Percentiles rank a stretch among this genome's conserved stretches.
Conservation (phyloP, 2,797 vertebrate species). For the Serranus cabrilla region DNA sequence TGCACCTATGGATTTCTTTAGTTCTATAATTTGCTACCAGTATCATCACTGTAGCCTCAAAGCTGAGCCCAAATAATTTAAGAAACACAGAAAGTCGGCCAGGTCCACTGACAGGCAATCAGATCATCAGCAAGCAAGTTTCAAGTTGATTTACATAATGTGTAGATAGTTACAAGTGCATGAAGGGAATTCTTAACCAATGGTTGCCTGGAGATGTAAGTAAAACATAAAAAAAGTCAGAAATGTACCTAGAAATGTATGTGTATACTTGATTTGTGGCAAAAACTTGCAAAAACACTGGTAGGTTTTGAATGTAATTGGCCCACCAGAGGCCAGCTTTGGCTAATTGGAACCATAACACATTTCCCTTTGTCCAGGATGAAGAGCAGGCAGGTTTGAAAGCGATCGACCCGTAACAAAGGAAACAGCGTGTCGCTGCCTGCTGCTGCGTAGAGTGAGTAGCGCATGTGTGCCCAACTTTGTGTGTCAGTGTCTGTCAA, state of each 20-base stretch:
- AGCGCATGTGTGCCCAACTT: background rate
- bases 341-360: background rate
- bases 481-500: constrained; percentile 12
- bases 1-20: too few species aligned
- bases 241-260: background rate
- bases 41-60: too few species aligned
- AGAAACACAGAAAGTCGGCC: too few species aligned
- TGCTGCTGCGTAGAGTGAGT: background rate
- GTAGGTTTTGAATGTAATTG: background rate
- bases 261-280: background rate
- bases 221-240: background rate
- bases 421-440: background rate
- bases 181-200: too few species aligned
- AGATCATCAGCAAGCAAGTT: background rate
- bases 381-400: background rate
- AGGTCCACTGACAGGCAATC: too few species aligned
- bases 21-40: too few species aligned
- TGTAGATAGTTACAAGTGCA: background rate
- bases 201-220: background rate
- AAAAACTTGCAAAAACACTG: background rate
- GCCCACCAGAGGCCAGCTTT: background rate
- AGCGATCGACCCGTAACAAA: background rate
- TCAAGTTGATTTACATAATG: background rate
- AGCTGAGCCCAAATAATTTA: too few species aligned
- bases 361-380: background rate